phyloP scores from a whole-genome alignment of 64 coral and sea anemone species.

The Montipora efflorescens region DNA sequence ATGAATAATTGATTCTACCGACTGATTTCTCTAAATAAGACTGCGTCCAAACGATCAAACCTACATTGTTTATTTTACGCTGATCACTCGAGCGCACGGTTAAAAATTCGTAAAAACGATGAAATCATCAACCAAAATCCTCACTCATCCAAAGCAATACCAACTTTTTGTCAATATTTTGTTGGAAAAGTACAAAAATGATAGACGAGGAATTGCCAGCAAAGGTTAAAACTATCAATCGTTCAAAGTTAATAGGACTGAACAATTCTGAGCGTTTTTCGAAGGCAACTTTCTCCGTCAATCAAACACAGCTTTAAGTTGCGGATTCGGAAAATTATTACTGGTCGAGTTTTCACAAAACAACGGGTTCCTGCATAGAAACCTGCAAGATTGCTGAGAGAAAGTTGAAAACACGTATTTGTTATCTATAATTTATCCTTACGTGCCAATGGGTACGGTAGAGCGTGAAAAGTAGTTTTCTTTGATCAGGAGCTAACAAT shows the following conservation, averaged over 20 bases:
- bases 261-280: neutral
- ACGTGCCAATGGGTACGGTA: neutral
- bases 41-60: conserved; percentile 6
- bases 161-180: neutral
- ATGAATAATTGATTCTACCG: conserved; percentile 22
- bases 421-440: conserved; percentile 38
- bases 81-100: conserved; percentile 15
- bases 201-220: neutral
- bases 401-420: conserved; percentile 37
- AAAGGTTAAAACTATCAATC: neutral
- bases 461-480: neutral
- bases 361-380: conserved; percentile 21
- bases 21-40: neutral
- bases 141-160: neutral
- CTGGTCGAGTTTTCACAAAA: neutral
- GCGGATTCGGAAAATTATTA: neutral
- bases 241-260: neutral
- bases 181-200: neutral
- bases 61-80: conserved; percentile 14
- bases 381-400: neutral
- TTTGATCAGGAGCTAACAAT: neutral
- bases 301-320: neutral
- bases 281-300: neutral
- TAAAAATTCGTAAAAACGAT: neutral
- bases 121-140: conserved; percentile 17